Base-by-base conservation (phyloP, 2,888 invertebrate species). In the Phorcus lineatus region DNA sequence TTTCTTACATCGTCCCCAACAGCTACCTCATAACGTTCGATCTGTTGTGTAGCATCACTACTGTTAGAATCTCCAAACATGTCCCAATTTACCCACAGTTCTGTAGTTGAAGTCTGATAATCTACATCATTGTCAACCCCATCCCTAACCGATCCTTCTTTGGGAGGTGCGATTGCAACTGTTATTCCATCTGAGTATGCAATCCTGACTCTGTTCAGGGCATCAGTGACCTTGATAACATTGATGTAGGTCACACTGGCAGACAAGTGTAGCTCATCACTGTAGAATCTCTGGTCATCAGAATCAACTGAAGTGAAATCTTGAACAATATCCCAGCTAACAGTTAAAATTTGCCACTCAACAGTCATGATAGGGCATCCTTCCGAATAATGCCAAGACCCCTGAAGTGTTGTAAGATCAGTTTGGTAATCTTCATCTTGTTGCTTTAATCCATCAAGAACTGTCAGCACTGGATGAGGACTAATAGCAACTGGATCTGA, bases 11-110 rank as follows among this genome's bases (percentile, higher is more conserved):
- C 80, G 36, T 79, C 70, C 31, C 84, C 81, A 3, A 83, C 74
- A 9, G 84, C 81, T 22, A 82, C 79, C 47, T 83, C 81, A 54
- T 83, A 84, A 31, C 79, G 66, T 16, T 62, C 70, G 22, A 86
- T 86, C 11, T 52, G 66, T 36, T 85, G 82, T 0, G 81, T 75
- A 0, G 82, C 81, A 31, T 82, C 79, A 4, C 74, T 66, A 57
- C 81, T 75, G 4, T 22, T 24, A 4, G 66, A 19, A 2, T 83
- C 70, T 11, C 86, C 86, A 67, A 86, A 86, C 0, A 3, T 78
- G 74, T 84, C 80, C 86, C 86, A 86, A 57, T 86, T 84, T 57
- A 82, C 85, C n/a, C 81, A 81, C 19, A 86, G 78, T 19, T 66
- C 52, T 31, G 62, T 62, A 11, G 74, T 78, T 24, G 77, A 54